Conservation (phyloP, 2,888 invertebrate species). For the Hetaerina titia region DNA sequence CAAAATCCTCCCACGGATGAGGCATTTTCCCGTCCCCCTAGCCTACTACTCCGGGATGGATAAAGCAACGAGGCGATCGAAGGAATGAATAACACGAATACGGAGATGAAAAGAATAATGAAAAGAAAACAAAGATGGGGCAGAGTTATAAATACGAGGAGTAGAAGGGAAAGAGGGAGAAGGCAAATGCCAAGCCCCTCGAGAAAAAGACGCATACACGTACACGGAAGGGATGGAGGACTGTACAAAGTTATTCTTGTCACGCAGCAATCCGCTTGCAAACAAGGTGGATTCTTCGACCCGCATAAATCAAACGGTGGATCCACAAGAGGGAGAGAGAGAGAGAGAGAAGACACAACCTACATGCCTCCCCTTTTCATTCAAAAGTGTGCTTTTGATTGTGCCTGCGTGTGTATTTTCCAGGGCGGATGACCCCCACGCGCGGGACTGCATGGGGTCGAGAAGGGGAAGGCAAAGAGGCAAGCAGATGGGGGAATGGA, state of each 20-base stretch:
- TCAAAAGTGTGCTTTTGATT: conserved; percentile 4
- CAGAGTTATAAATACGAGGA: background rate
- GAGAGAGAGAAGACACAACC: background rate
- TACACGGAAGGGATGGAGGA: background rate
- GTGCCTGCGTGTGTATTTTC: background rate
- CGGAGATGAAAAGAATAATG: background rate
- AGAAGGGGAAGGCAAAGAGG: background rate
- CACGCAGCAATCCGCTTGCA: conserved; percentile 40
- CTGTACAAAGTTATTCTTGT: conserved; percentile 15
- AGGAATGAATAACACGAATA: too few species aligned
- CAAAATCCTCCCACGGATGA: too few species aligned
- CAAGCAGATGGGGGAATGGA: background rate
- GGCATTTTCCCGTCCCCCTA: too few species aligned
- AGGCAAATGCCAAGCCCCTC: background rate
- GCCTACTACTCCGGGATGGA: too few species aligned
- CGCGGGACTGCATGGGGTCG: background rate
- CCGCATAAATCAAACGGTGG: conserved; percentile 45
- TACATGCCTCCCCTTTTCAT: background rate
- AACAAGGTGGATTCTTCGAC: conserved; percentile 24
- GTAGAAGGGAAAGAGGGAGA: background rate
- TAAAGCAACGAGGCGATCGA: too few species aligned
- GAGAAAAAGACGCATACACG: background rate
- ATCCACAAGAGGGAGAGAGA: background rate
- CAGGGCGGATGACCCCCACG: background rate
- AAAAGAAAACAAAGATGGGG: background rate